Conservation (phyloP, 2,888 invertebrate genomes). For the Nasonovia ribisnigri region DNA sequence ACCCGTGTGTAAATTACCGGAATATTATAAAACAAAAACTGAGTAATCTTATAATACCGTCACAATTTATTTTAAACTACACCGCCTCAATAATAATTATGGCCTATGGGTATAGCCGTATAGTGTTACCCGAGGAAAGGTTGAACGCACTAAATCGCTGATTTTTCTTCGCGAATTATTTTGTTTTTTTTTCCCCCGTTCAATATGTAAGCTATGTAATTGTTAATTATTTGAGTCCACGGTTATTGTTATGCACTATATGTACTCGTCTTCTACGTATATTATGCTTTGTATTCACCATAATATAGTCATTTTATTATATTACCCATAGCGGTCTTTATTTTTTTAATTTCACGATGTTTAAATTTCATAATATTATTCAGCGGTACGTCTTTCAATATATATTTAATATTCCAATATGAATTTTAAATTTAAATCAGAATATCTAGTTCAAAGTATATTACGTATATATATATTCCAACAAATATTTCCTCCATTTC, state of each 20-base stretch:
- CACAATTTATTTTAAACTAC: background rate
- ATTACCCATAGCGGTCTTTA: background rate
- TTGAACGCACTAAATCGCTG: background rate
- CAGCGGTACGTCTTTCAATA: background rate
- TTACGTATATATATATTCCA: too few relatives aligned
- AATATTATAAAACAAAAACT: background rate
- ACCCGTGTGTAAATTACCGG: background rate
- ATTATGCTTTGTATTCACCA: background rate
- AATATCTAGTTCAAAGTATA: background rate
- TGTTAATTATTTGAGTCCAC: background rate
- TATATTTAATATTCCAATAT: background rate
- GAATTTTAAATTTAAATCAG: background rate
- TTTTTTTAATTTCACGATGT: background rate
- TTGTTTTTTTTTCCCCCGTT: background rate
- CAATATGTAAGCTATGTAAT: background rate
- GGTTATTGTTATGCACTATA: background rate
- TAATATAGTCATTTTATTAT: too few relatives aligned
- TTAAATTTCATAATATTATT: background rate
- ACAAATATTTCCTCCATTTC: background rate
- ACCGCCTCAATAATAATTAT: background rate
- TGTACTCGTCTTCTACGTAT: background rate
- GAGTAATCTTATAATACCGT: background rate
- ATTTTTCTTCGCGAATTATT: background rate
- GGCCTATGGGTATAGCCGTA: background rate
- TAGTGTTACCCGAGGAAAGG: background rate